Conservation (phyloP, 2,888 invertebrate species). For the Synanthedon vespiformis region DNA sequence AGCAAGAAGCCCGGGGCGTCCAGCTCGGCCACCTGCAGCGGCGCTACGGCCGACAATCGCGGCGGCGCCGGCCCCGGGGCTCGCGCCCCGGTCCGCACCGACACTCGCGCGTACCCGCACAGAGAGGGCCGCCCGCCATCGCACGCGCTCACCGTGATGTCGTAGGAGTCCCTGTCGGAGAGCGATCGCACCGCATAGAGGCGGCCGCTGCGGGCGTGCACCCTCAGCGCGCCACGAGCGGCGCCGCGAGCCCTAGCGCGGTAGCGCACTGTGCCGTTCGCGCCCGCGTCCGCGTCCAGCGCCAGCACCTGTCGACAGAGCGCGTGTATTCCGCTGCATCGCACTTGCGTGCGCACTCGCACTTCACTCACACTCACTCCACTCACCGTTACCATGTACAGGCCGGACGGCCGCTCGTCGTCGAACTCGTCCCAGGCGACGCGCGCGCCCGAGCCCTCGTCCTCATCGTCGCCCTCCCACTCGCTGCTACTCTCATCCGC, state of each 20-base stretch:
- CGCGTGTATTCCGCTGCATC: background rate
- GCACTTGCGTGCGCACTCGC: background rate
- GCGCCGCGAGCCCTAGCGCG: slow-evolving; percentile 75
- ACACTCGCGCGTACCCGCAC: slow-evolving; percentile 80
- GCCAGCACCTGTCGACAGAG: slow-evolving; percentile 76
- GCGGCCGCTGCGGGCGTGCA: slow-evolving; percentile 85
- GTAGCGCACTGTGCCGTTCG: slow-evolving; percentile 87
- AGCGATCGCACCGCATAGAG: slow-evolving; percentile 82
- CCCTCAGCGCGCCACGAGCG: slow-evolving; percentile 83
- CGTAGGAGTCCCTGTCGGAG: slow-evolving; percentile 65
- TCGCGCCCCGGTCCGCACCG: slow-evolving; percentile 70
- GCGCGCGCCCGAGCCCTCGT: slow-evolving; percentile 24
- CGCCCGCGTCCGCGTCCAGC: slow-evolving; percentile 83
- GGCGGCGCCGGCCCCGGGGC: slow-evolving; percentile 72
- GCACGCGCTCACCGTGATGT: slow-evolving; percentile 75
- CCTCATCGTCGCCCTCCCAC: slow-evolving; percentile 32
- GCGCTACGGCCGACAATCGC: slow-evolving; percentile 71
- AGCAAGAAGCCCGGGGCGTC: slow-evolving; percentile 91
- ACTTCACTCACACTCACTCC: background rate
- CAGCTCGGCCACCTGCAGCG: slow-evolving; percentile 83
- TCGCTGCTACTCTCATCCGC: slow-evolving; percentile 21
- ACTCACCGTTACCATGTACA: slow-evolving; percentile 41
- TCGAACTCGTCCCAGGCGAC: slow-evolving; percentile 29
- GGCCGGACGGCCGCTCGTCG: slow-evolving; percentile 20
- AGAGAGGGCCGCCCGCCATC: slow-evolving; percentile 82